Evolutionary conservation across 2,113 vertebrate genomes (phyloP).

Genomic region (Marcusenius ussheri): DNA sequence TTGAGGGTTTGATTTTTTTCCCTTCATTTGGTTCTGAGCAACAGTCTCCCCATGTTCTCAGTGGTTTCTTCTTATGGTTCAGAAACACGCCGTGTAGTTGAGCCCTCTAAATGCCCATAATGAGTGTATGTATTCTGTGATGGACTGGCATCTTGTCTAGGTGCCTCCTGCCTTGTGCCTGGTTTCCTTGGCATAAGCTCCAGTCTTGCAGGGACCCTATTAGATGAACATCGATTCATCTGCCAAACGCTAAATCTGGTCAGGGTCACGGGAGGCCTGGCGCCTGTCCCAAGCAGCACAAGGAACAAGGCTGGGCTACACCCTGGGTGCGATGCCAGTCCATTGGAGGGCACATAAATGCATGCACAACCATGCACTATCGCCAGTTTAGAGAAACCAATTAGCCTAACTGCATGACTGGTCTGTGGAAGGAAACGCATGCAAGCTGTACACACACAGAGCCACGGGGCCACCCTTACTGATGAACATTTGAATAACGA

Average conservation of each 20-base stretch:
- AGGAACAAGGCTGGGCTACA: background rate
- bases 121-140: background rate
- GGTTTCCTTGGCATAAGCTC: background rate
- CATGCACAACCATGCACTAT: background rate
- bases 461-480: background rate
- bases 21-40: background rate
- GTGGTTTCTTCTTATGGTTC: background rate
- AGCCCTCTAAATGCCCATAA: background rate
- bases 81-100: background rate
- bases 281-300: background rate
- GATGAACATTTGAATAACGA: background rate
- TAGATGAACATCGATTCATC: background rate
- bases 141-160: background rate
- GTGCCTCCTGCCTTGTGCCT: background rate
- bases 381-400: background rate
- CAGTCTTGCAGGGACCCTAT: background rate
- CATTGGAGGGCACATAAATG: background rate
- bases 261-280: background rate
- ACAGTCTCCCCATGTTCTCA: background rate
- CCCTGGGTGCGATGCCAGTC: background rate
- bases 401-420: background rate
- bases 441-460: background rate
- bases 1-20: background rate
- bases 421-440: background rate
- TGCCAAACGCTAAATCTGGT: background rate